A percentile compares a stretch with the other conserved stretches of the same genome.
Evolutionary conservation across 2,797 vertebrate genomes (phyloP).

Genomic region (Loriculus beryllinus): DNA sequence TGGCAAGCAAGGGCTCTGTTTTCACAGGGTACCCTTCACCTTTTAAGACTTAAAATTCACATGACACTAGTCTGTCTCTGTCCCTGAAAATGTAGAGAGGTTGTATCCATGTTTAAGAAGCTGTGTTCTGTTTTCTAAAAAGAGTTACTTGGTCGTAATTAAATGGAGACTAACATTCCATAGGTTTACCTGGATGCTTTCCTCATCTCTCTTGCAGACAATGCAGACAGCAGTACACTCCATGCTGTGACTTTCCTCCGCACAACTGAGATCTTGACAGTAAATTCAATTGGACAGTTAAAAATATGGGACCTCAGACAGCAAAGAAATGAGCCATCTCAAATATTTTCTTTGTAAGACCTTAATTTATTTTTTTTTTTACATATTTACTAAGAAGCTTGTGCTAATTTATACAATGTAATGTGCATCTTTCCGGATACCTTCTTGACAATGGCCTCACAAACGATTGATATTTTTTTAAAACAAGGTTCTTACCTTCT

Average conservation of each 20-base stretch:
- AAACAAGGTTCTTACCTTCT: background rate
- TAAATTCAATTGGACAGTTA: slow-evolving; percentile 96
- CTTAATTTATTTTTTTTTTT: background rate
- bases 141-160: background rate
- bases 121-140: background rate
- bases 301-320: slow-evolving; percentile 97
- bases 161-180: background rate
- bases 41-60: background rate
- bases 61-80: background rate
- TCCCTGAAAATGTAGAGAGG: background rate
- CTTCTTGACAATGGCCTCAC: background rate
- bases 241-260: slow-evolving; percentile 92
- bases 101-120: background rate
- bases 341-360: slow-evolving; percentile 88
- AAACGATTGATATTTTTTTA: background rate
- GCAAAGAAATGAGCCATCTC: slow-evolving; percentile 88
- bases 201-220: slow-evolving; percentile 77
- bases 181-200: background rate
- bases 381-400: background rate
- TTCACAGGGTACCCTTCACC: background rate
- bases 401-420: background rate
- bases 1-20: background rate
- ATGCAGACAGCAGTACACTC: slow-evolving; percentile 96
- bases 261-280: slow-evolving; percentile 92
- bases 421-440: background rate